Percentiles rank a stretch among this genome's conserved stretches.
phyloP scores from a whole-genome alignment of 1,140 invertebrate species.

The Polypedilum pembai region DNA sequence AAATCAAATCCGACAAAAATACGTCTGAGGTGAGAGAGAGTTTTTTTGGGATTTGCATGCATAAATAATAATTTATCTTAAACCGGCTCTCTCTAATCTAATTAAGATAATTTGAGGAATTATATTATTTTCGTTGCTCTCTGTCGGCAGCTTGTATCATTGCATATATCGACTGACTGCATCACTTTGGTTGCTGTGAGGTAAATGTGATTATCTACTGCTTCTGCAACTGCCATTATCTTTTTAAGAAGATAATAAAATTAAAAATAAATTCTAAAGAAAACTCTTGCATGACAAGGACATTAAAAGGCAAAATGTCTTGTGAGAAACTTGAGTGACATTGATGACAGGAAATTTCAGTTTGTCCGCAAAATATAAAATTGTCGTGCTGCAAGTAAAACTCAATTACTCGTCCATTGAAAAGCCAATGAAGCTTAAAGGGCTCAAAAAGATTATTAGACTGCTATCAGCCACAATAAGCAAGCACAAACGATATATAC shows the following conservation, averaged over 20 bases:
- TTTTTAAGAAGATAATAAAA: too few relatives aligned
- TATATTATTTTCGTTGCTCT: neutral
- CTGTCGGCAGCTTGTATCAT: neutral
- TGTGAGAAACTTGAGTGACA: neutral
- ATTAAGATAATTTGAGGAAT: neutral
- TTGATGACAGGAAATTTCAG: constrained; percentile 18
- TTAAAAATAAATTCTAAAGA: too few relatives aligned
- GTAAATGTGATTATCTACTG: neutral
- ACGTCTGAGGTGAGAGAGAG: too few relatives aligned
- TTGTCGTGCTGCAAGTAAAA: neutral
- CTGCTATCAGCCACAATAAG: too few relatives aligned
- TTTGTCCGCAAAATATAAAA: neutral
- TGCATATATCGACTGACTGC: neutral
- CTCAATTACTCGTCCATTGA: constrained; percentile 5
- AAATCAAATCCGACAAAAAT: neutral
- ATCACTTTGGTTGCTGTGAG: constrained; percentile 10
- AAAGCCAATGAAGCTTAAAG: constrained; percentile 17
- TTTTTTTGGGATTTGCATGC: neutral
- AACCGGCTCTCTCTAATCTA: neutral
- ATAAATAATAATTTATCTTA: neutral
- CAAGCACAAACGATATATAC: too few relatives aligned
- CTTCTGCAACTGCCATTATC: neutral
- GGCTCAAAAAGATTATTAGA: neutral
- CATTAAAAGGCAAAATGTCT: neutral
- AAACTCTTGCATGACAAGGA: too few relatives aligned